These are phyloP conservation scores for Selenia dentaria DNA, from an alignment of 2,888 invertebrate species.

Conservation along the genomic window DNA sequence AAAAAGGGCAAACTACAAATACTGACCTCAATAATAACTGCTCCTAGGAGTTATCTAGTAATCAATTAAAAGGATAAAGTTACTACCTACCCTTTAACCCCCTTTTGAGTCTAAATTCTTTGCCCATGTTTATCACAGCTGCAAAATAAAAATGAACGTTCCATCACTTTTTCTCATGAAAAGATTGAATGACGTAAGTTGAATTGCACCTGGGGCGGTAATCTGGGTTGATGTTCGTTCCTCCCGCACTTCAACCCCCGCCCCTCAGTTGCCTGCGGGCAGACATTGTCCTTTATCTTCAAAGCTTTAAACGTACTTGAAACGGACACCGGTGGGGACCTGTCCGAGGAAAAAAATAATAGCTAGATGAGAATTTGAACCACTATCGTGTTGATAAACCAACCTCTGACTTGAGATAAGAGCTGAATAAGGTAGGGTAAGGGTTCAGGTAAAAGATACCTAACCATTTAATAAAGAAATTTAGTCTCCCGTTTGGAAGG, in stretches of 20 bases:
- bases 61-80: too few relatives aligned
- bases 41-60: too few relatives aligned
- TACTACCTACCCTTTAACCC: too few relatives aligned
- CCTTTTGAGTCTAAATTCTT: too few relatives aligned
- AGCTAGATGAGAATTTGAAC: conserved; percentile 2
- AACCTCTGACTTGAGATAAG: neutral
- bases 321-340: conserved; percentile 3
- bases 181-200: conserved; percentile 6
- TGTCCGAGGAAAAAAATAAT: conserved; percentile 15
- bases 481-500: too few relatives aligned
- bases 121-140: neutral
- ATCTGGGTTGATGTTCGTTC: conserved; percentile 5
- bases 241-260: neutral
- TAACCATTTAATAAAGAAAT: neutral
- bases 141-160: conserved; percentile 3
- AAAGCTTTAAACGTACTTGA: conserved; percentile 6
- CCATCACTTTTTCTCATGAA: neutral
- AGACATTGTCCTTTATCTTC: conserved; percentile 18
- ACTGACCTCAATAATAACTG: too few relatives aligned
- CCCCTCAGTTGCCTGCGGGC: neutral
- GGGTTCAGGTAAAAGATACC: too few relatives aligned
- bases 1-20: too few relatives aligned
- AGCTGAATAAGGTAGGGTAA: too few relatives aligned
- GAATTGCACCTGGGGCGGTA: conserved; percentile 14
- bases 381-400: too few relatives aligned